These are phyloP conservation scores for Zygaena filipendulae DNA, from an alignment of 2,888 invertebrate genomes.

Conservation along the genomic window DNA sequence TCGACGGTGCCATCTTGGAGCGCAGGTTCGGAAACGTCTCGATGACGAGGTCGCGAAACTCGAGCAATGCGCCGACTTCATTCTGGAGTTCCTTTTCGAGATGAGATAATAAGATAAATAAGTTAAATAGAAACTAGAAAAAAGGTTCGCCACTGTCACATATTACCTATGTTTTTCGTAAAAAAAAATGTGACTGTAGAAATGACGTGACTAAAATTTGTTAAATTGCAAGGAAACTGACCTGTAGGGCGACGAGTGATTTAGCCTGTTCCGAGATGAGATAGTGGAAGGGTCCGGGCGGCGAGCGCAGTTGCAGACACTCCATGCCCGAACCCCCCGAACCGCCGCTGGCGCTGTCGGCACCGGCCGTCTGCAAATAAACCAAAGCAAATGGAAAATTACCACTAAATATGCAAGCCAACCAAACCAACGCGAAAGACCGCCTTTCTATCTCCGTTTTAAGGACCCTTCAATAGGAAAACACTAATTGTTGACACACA, in stretches of 20 bases:
- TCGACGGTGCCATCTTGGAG: constrained; percentile 82
- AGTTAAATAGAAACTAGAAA: no score
- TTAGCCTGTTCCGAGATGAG: constrained; percentile 91
- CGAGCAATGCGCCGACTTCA: constrained; percentile 91
- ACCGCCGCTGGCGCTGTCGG: constrained; percentile 66
- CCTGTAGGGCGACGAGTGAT: constrained; percentile 85
- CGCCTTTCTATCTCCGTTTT: no score
- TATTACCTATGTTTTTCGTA: no score
- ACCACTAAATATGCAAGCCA: no score
- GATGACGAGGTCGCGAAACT: constrained; percentile 94
- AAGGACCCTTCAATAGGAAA: no score
- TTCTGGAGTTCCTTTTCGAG: constrained; percentile 86
- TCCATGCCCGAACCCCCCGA: constrained; percentile 80
- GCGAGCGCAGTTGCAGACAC: constrained; percentile 80
- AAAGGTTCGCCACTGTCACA: background rate
- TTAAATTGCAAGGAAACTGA: no score
- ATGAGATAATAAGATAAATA: background rate
- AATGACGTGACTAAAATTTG: background rate
- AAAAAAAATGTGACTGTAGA: background rate
- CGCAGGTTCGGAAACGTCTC: constrained; percentile 93
- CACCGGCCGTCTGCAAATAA: constrained; percentile 65
- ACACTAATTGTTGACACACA: no score
- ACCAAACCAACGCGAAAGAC: no score
- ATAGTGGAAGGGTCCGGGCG: constrained; percentile 81
- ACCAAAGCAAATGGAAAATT: constrained; percentile 3